phyloP scores from a whole-genome alignment of 2,113 vertebrate genomes.

The Climacteris rufus region DNA sequence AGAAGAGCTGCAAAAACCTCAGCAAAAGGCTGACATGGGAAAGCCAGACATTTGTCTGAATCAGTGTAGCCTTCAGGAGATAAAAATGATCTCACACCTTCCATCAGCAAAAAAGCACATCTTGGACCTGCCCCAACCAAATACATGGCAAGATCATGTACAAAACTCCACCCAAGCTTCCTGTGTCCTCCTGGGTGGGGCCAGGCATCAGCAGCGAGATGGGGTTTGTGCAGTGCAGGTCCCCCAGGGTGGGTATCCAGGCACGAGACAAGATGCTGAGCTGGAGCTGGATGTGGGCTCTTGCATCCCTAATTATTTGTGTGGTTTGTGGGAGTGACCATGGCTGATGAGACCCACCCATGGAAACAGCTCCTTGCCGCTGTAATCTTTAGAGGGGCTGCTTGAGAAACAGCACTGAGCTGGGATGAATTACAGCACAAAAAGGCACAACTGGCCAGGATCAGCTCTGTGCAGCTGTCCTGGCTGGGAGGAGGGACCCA shows the following conservation, averaged over 20 bases:
- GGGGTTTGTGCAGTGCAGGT: not conserved
- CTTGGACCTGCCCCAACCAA: not conserved
- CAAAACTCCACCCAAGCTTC: not conserved
- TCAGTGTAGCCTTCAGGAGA: not conserved
- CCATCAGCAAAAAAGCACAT: not conserved
- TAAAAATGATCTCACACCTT: not conserved
- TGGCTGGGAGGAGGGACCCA: not conserved
- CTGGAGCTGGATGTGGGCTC: not conserved
- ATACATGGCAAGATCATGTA: not conserved
- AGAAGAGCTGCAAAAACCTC: not conserved
- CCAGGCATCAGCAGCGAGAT: not conserved
- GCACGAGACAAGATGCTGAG: not conserved
- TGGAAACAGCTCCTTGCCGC: conserved; percentile 42
- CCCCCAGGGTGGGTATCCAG: not conserved
- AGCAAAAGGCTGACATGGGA: not conserved
- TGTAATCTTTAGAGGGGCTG: conserved; percentile 55
- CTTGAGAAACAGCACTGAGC: conserved; percentile 43
- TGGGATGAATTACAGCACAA: conserved; percentile 8
- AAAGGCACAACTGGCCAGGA: conserved; percentile 58
- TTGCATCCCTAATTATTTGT: conserved; percentile 16
- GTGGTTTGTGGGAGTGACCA: conserved; percentile 11
- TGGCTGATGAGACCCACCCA: no score
- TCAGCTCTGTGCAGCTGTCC: conserved; percentile 22
- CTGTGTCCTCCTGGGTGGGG: not conserved
- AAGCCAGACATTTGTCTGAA: not conserved